Base-by-base conservation (phyloP, 2,797 vertebrate genomes). In the Sebastes reedi region DNA sequence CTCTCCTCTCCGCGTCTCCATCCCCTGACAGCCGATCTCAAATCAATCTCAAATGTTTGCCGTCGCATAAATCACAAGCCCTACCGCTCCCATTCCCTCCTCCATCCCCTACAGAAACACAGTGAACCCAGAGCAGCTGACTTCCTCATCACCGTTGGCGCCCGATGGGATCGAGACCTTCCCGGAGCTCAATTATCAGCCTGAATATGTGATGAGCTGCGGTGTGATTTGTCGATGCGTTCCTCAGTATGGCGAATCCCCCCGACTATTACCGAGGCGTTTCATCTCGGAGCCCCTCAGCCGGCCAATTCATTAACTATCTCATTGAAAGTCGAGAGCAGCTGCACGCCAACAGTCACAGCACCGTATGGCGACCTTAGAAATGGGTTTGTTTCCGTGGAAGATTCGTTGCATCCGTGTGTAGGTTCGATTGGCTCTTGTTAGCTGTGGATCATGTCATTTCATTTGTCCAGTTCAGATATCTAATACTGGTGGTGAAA, bases 241-340 rank as follows among this genome's bases (percentile, higher is more conserved):
- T 20, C 68, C 52, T 24, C 85, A 6, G 61, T 61, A 39, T 32
- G 75, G 67, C 69, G 42, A 84, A 87, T 78, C 84, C 88, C 84
- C 67, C 34, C 58, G 59, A 67, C 86, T 66, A n/a, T 79, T 70
- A 84, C 75, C 3, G 71, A 69, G 67, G 67, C 75, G 52, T 69
- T 84, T 85, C 83, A 85, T 83, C 84, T 72, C 50, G 2, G 24
- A 4, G 70, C 72, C 84, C 70, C 81, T 76, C 82, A 20, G 77
- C 61, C 39, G 52, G 75, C 72, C 86, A 62, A 75, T 90, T 93
- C 86, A 92, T 92, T 89, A 90, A 80, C 79, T 66, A 3, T 56
- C 89, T 93, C 89, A 88, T 93, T 91, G 87, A 81, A 86, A 93
- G 90, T 86, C 88, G 8, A 78, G 80, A 88, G 83, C 79, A 62